Conservation (phyloP, 1,140 invertebrate genomes). For the Diplogasteroides magnus region DNA sequence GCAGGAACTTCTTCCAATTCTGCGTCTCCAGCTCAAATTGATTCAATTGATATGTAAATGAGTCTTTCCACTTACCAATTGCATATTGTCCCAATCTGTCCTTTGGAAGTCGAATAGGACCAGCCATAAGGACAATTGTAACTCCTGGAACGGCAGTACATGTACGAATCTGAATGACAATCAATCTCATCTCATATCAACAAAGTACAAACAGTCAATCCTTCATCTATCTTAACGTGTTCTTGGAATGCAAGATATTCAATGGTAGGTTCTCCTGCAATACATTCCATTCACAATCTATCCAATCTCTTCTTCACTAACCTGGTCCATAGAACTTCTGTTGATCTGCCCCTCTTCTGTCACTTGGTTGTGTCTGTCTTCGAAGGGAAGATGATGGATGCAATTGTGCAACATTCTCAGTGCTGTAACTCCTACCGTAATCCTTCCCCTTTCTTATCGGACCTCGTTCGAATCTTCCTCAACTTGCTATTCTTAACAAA, state of each 20-base stretch:
- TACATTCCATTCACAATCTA: neutral
- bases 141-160: conserved; percentile 48
- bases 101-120: conserved; percentile 36
- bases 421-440: too few species aligned
- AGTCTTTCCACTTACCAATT: too few species aligned
- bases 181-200: conserved; percentile 9
- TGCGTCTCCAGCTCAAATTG: too few species aligned
- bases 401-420: conserved; percentile 8
- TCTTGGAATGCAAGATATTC: conserved; percentile 49
- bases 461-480: conserved; percentile 45
- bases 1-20: too few species aligned
- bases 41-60: too few species aligned
- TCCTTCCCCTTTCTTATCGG: too few species aligned
- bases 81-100: conserved; percentile 4
- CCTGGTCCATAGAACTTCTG: conserved; percentile 1
- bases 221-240: conserved; percentile 43
- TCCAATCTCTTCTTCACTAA: neutral
- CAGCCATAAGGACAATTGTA: conserved; percentile 43
- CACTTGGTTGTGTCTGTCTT: neutral
- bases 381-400: conserved; percentile 6
- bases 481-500: conserved; percentile 37
- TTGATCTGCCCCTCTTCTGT: neutral
- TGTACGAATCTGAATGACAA: conserved; percentile 33
- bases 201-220: conserved; percentile 38
- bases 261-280: conserved; percentile 32